Evolutionary conservation across 2,113 vertebrate species (phyloP).

Genomic region (Todiramphus saurophagus): DNA sequence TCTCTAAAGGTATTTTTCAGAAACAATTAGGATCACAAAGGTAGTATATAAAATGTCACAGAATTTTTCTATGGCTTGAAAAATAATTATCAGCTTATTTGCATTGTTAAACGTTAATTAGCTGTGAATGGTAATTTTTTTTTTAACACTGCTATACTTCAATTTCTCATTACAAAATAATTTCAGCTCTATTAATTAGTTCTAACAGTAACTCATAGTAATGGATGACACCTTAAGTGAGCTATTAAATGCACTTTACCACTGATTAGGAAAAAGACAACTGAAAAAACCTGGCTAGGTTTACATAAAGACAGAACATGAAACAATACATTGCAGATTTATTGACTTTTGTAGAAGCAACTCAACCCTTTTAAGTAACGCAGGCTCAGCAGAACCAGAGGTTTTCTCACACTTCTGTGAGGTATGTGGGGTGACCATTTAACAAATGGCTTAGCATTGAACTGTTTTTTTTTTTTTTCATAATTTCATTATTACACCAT

Average conservation of each 20-base stretch:
- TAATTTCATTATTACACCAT: neutral
- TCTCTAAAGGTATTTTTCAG: slow-evolving; percentile 43
- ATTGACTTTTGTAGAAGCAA: neutral
- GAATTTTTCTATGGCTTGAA: slow-evolving; percentile 52
- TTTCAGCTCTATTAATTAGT: slow-evolving; percentile 69
- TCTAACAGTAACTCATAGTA: slow-evolving; percentile 70
- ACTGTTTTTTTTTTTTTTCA: neutral
- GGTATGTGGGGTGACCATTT: neutral
- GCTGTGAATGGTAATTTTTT: slow-evolving; percentile 43
- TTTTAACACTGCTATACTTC: slow-evolving; percentile 44
- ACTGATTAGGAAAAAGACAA: slow-evolving; percentile 66
- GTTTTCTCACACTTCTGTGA: neutral
- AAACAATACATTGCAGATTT: slow-evolving; percentile 52
- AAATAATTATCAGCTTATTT: slow-evolving; percentile 60
- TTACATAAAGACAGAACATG: slow-evolving; percentile 60
- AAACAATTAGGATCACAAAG: slow-evolving; percentile 56
- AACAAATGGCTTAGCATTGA: neutral
- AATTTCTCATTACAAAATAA: slow-evolving; percentile 71
- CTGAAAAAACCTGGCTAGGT: slow-evolving; percentile 45
- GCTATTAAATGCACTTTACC: slow-evolving; percentile 63
- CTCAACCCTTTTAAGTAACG: neutral
- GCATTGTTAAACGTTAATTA: slow-evolving; percentile 58
- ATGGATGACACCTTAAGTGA: slow-evolving; percentile 72
- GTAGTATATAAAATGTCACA: slow-evolving; percentile 50
- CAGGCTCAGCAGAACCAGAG: neutral